Evolutionary conservation across 1,140 invertebrate genomes (phyloP).

Genomic region (Cherax destructor): DNA sequence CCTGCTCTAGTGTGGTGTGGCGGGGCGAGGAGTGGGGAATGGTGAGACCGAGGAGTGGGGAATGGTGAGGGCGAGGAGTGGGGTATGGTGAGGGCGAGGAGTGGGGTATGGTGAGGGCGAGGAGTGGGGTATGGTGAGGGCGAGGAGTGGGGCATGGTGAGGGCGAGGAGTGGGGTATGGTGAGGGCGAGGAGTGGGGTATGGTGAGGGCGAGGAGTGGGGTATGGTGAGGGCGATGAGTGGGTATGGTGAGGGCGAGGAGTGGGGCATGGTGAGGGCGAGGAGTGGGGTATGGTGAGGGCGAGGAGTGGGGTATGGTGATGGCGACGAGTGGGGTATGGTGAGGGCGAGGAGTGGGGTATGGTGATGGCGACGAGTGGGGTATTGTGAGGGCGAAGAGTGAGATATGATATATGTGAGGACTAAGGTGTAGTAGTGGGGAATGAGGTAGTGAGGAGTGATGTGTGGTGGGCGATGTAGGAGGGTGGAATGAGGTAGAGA

Average conservation of each 20-base stretch:
- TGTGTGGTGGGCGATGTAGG: not conserved
- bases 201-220: not conserved
- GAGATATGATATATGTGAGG: not conserved
- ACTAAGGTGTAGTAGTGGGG: not conserved
- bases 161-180: no score
- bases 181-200: no score
- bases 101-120: not conserved
- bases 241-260: not conserved
- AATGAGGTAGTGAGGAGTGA: not conserved
- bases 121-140: not conserved
- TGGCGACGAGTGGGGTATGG: no score
- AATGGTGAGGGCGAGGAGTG: not conserved
- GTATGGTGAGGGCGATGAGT: not conserved
- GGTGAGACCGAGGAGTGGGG: not conserved
- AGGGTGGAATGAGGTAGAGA: not conserved
- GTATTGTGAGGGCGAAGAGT: not conserved
- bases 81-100: not conserved
- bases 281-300: not conserved
- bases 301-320: not conserved
- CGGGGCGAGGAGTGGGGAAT: not conserved
- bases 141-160: no score
- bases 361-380: no score
- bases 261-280: not conserved
- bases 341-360: no score
- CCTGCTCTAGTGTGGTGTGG: not conserved